These are phyloP conservation scores for Lytechinus variegatus DNA, from an alignment of 35 echinoderm and acorn worm species.

Conservation along the genomic window DNA sequence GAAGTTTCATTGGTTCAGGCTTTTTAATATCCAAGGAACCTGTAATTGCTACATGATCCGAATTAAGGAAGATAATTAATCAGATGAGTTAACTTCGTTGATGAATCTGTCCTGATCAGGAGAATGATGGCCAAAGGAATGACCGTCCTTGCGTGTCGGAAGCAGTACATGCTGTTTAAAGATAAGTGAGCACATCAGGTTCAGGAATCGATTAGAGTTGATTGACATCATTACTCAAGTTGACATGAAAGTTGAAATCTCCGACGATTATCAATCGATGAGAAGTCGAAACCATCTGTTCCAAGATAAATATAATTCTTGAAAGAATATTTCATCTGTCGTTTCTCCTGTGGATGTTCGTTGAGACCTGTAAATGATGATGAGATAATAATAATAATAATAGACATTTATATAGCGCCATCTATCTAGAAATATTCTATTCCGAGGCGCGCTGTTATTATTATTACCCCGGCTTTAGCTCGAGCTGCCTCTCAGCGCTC, in stretches of 20 bases:
- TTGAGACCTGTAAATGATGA: neutral
- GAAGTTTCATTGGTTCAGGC: neutral
- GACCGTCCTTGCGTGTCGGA: neutral
- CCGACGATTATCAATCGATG: constrained; percentile 9
- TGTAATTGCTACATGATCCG: neutral
- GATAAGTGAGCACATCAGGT: neutral
- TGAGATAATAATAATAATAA: too few relatives aligned
- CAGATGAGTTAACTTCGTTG: neutral
- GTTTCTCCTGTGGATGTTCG: neutral
- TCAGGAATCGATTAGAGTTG: neutral
- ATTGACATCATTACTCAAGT: constrained; percentile 16
- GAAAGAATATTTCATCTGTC: neutral
- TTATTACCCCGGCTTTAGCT: too few relatives aligned
- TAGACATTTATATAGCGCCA: too few relatives aligned
- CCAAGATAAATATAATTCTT: neutral
- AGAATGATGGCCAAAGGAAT: neutral
- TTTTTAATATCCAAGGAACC: neutral
- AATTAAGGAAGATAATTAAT: neutral
- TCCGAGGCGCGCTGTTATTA: too few relatives aligned
- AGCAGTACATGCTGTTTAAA: neutral
- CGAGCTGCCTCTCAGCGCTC: too few relatives aligned
- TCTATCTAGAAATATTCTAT: too few relatives aligned
- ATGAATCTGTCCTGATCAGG: neutral
- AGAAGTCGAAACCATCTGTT: neutral
- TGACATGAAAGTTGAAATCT: constrained; percentile 44